These are phyloP conservation scores for Idris sp. DNA, from an alignment of 1,140 invertebrate species.

Conservation along the genomic window DNA sequence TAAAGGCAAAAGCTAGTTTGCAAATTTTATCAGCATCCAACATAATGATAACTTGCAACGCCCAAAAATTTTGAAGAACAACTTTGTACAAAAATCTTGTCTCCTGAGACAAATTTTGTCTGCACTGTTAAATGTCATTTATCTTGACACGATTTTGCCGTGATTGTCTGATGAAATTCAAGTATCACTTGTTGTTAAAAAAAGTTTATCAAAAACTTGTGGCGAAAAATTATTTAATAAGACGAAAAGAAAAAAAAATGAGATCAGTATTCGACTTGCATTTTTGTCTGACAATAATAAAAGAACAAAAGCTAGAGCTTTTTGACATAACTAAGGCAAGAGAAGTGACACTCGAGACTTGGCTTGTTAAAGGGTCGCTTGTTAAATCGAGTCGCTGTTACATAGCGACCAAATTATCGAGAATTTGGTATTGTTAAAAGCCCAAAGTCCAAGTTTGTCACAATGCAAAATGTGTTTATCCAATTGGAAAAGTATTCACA, in stretches of 20 bases:
- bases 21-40: conserved; percentile 3
- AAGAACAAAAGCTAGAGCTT: conserved; percentile 43
- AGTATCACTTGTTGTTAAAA: no score
- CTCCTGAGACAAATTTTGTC: no score
- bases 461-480: no score
- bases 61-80: no score
- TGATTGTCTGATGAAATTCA: no score
- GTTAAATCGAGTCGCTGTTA: conserved; percentile 33
- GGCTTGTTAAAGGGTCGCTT: conserved; percentile 51
- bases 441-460: conserved; percentile 21
- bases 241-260: conserved; percentile 24
- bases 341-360: conserved; percentile 54
- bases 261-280: conserved; percentile 22
- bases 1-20: conserved; percentile 19
- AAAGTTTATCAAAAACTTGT: no score
- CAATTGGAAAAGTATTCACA: no score
- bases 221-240: no score
- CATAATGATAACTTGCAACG: no score
- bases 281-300: conserved; percentile 39
- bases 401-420: conserved; percentile 23
- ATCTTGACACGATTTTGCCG: no score
- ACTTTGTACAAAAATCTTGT: no score
- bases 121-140: no score
- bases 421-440: conserved; percentile 20
- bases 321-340: conserved; percentile 37